Conservation (phyloP, 2,888 invertebrate genomes). For the Idaea straminata region DNA sequence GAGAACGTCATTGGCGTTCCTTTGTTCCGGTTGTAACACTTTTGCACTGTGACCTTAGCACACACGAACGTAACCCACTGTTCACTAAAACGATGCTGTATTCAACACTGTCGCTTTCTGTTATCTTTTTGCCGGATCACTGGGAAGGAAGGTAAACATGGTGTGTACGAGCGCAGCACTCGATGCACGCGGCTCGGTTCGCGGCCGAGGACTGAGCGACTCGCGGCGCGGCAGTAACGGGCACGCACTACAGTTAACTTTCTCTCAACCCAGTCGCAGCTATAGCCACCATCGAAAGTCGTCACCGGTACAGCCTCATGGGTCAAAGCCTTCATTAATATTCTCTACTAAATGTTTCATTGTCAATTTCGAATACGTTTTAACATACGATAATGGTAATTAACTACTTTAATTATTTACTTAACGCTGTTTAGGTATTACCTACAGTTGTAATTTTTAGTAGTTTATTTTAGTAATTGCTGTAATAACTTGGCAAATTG, state of each 20-base stretch:
- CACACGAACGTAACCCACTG: slow-evolving; percentile 38
- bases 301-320: slow-evolving; percentile 55
- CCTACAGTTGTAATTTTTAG: neutral
- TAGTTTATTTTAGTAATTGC: neutral
- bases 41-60: slow-evolving; percentile 45
- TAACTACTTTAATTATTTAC: neutral
- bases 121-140: slow-evolving; percentile 53
- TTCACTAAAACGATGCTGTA: slow-evolving; percentile 37
- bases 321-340: slow-evolving; percentile 69
- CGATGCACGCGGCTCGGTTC: slow-evolving; percentile 27
- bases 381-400: slow-evolving; percentile 6
- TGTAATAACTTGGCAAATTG: neutral
- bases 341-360: slow-evolving; percentile 32
- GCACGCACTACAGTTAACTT: slow-evolving; percentile 80
- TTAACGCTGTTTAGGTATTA: neutral
- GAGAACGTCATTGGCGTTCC: slow-evolving; percentile 67
- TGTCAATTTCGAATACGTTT: slow-evolving; percentile 3
- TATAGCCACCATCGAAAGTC: slow-evolving; percentile 75
- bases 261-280: slow-evolving; percentile 64
- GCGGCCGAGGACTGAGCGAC: slow-evolving; percentile 41
- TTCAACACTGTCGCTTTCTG: slow-evolving; percentile 69
- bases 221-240: slow-evolving; percentile 54
- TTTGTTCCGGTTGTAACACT: slow-evolving; percentile 58
- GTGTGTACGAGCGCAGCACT: slow-evolving; percentile 34
- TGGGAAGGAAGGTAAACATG: slow-evolving; percentile 52